Base-by-base conservation (phyloP, 2,797 vertebrate species). In the Calcarius lapponicus region DNA sequence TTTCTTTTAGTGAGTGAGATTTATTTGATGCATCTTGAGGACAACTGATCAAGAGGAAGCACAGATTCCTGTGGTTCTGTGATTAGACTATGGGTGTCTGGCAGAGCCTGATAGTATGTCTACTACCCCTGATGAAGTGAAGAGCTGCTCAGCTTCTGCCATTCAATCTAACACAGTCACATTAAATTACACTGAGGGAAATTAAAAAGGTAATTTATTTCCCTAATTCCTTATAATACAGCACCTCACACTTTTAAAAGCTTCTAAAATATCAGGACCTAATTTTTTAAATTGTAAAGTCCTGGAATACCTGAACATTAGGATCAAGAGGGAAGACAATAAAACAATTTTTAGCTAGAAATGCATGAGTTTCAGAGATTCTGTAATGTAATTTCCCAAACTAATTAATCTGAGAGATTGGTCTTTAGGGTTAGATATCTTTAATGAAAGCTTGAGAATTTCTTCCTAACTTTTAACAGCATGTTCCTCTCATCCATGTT, bases 401-500 rank as follows among this genome's bases (percentile, higher is more conserved):
- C 7, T 32, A 56, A 48, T 17, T 86, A 4, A 32, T 51, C 15
- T 67, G 29, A 64, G 19, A 72, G 3, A 8, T 4, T 70, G 15
- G 13, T 64, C 3, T 71, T 71, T 4, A 31, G 11, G 40, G 13
- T 78, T 64, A 84, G 13, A 25, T n/a, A 7, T 17, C 70, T 83
- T 80, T 50, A 64, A 28, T 15, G 61, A 71, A 86, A 88, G 3
- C 19, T 20, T 81, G n/a, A 56, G 19, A 62, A 85, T 86, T 25
- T 85, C 7, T 84, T 71, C 14, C 9, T 56, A 24, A 4, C 1
- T 7, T 78, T 62, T 43, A 32, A 80, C 2, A 17, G 3, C 3
- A 6, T 28, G 6, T 74, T 80, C 6, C 17, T 24, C 26, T 17
- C n/a, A 31, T 2, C 0, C 4, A 3, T 24, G 17, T 65, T 60